These are phyloP conservation scores for Drosophila seguyi DNA, from an alignment of 1,140 invertebrate genomes.

Conservation along the genomic window DNA sequence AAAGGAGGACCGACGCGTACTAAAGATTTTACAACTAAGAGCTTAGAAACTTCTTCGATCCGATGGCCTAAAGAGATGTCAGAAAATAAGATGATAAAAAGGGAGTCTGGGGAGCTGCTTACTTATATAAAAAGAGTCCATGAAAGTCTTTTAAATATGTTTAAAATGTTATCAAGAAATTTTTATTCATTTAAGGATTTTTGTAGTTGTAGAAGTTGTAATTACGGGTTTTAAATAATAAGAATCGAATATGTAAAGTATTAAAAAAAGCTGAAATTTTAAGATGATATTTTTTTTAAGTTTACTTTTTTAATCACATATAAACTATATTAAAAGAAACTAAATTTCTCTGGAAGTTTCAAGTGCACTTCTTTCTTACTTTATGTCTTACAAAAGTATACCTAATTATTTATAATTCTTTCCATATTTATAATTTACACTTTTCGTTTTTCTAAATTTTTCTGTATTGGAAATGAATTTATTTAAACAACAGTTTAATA, in stretches of 20 bases:
- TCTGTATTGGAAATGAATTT: background rate
- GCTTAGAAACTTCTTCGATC: slow-evolving; percentile 27
- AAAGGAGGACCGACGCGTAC: background rate
- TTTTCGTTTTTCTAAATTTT: background rate
- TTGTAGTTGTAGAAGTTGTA: too few species aligned
- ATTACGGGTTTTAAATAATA: background rate
- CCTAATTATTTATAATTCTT: background rate
- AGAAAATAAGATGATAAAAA: background rate
- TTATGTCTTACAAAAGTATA: too few species aligned
- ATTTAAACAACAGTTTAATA: background rate
- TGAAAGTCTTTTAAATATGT: background rate
- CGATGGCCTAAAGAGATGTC: slow-evolving; percentile 2
- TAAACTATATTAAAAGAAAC: background rate
- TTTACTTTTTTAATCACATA: background rate
- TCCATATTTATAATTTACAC: background rate
- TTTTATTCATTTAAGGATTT: background rate
- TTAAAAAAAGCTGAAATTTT: background rate
- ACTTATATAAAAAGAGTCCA: background rate
- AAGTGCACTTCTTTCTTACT: too few species aligned
- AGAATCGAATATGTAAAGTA: background rate
- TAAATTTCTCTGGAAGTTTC: background rate
- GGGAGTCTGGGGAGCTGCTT: background rate
- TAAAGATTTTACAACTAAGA: slow-evolving; percentile 22
- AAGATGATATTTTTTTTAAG: background rate
- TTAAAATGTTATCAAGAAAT: background rate